Evolutionary conservation across 2,888 invertebrate genomes (phyloP).

Genomic region (Hirtodrosophila duncani): DNA sequence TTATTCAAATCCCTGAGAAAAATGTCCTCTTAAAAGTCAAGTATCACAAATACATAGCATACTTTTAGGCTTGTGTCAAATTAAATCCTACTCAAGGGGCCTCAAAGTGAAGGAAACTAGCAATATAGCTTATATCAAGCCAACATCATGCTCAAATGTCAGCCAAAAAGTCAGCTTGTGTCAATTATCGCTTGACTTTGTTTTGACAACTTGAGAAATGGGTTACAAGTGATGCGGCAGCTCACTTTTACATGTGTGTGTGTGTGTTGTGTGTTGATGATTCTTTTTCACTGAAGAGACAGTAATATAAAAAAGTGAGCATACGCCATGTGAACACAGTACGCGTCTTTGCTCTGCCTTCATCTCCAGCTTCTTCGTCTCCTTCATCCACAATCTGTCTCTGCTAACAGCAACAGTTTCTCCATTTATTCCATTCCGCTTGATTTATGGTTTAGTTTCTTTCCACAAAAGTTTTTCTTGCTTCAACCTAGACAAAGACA

Average conservation of each 20-base stretch:
- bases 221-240: conserved; percentile 21
- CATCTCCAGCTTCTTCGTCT: neutral
- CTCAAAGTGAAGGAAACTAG: neutral
- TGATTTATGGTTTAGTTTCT: conserved; percentile 17
- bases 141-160: neutral
- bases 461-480: conserved; percentile 1
- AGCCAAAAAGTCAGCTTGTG: conserved; percentile 52
- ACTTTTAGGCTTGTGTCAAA: too few relatives aligned
- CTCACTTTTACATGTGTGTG: neutral
- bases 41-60: too few relatives aligned
- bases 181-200: conserved; percentile 63
- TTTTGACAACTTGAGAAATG: conserved; percentile 58
- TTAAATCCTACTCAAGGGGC: too few relatives aligned
- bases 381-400: too few relatives aligned
- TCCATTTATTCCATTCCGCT: too few relatives aligned
- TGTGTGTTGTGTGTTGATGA: neutral
- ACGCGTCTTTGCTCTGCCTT: too few relatives aligned
- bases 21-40: too few relatives aligned
- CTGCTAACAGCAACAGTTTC: too few relatives aligned
- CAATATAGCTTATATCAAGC: neutral
- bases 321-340: conserved; percentile 26
- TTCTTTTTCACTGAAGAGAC: conserved; percentile 1
- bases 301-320: conserved; percentile 12
- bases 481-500: neutral
- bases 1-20: too few relatives aligned